Conservation (phyloP, 2,113 vertebrate species). For the Oceanodroma tethys region DNA sequence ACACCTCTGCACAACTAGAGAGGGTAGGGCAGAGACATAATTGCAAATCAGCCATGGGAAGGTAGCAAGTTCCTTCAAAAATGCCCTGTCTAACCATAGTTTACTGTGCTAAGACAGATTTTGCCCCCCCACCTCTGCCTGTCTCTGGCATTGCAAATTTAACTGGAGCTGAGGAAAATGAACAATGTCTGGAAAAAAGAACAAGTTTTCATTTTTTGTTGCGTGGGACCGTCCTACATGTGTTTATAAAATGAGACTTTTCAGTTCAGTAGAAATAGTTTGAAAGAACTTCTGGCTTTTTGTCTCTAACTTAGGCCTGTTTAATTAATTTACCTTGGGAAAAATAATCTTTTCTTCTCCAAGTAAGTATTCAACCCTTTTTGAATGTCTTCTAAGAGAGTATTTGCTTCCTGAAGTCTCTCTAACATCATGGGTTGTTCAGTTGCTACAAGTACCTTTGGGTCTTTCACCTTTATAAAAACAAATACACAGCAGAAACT, state of each 20-base stretch:
- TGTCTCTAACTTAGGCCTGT: not conserved
- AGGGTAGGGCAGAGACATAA: not conserved
- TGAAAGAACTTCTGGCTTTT: not conserved
- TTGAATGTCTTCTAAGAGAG: constrained; percentile 84
- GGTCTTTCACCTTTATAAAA: constrained; percentile 71
- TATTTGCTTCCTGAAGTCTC: constrained; percentile 84
- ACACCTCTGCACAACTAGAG: not conserved
- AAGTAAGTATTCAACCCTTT: constrained; percentile 86
- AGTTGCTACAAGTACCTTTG: constrained; percentile 79
- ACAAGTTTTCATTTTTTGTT: not conserved
- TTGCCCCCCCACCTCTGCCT: not conserved
- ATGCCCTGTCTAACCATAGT: not conserved
- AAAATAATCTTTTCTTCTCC: constrained; percentile 85
- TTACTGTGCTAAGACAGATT: not conserved
- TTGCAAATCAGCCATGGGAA: not conserved
- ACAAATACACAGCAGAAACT: not conserved
- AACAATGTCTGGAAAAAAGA: not conserved
- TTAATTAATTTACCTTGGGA: constrained; percentile 78
- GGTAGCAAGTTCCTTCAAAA: not conserved
- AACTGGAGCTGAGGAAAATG: not conserved
- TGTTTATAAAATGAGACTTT: not conserved
- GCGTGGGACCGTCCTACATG: not conserved
- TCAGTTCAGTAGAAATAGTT: not conserved
- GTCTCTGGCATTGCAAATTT: not conserved
- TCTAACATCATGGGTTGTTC: constrained; percentile 83